Percentiles rank a stretch among this genome's conserved stretches.
Evolutionary conservation across 1,140 invertebrate species (phyloP).

Genomic region (Bombus sibiricus): DNA sequence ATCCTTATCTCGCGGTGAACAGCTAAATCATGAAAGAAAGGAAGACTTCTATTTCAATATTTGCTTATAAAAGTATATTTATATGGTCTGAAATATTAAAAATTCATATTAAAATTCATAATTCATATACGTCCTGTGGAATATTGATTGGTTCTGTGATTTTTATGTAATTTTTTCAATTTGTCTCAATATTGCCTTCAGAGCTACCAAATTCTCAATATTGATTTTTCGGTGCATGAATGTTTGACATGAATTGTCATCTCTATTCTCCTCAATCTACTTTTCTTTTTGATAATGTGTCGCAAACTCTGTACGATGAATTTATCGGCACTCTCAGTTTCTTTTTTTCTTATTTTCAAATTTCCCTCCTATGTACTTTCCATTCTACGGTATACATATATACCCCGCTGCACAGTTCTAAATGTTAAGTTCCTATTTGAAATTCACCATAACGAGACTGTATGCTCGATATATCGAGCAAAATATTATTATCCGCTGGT

Average conservation of each 20-base stretch:
- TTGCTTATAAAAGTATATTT: too few relatives aligned
- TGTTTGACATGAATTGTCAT: slow-evolving; percentile 18
- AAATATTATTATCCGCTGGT: not conserved
- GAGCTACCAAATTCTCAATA: slow-evolving; percentile 2
- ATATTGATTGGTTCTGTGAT: too few relatives aligned
- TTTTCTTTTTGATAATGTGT: not conserved
- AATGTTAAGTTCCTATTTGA: not conserved
- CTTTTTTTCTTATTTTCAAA: not conserved
- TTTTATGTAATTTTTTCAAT: not conserved
- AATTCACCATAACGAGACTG: not conserved
- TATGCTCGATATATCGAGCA: not conserved
- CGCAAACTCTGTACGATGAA: slow-evolving; percentile 1
- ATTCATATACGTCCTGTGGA: too few relatives aligned
- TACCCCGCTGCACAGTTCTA: slow-evolving; percentile 2
- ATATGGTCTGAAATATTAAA: too few relatives aligned
- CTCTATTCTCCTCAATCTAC: slow-evolving; percentile 8
- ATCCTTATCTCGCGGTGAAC: not conserved
- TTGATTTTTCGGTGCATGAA: slow-evolving; percentile 43
- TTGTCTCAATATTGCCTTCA: slow-evolving; percentile 30
- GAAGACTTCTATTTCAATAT: not conserved
- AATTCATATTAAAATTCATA: too few relatives aligned
- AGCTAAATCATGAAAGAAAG: slow-evolving; percentile 36
- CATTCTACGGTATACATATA: not conserved
- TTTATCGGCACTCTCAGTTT: not conserved
- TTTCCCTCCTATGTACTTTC: not conserved